Conservation (phyloP, 2,113 vertebrate genomes). For the Chamaea fasciata region DNA sequence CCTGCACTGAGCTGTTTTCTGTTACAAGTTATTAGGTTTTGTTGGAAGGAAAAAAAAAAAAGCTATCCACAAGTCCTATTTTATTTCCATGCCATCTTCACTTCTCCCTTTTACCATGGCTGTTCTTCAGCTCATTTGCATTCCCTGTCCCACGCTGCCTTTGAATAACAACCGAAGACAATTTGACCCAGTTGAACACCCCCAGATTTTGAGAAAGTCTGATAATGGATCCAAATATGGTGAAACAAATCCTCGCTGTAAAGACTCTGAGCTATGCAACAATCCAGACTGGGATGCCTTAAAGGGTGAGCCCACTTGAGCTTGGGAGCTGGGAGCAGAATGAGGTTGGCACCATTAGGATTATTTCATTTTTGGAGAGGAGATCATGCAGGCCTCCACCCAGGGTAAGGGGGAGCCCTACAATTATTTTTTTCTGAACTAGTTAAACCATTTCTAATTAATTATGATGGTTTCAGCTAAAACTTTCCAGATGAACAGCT, state of each 20-base stretch:
- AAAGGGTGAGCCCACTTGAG: neutral
- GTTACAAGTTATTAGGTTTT: neutral
- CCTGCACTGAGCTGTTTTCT: neutral
- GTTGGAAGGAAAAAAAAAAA: neutral
- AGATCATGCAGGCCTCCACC: neutral
- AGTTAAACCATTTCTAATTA: slow-evolving; percentile 47
- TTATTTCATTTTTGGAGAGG: slow-evolving; percentile 8
- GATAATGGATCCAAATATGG: neutral
- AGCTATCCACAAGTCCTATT: neutral
- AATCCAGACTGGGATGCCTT: neutral
- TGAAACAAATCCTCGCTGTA: neutral
- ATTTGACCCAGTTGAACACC: neutral
- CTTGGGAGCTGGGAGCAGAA: neutral
- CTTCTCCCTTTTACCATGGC: neutral
- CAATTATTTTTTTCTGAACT: neutral
- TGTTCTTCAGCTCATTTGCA: neutral
- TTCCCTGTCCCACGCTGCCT: neutral
- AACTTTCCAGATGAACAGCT: slow-evolving; percentile 32
- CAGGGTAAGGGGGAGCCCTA: neutral
- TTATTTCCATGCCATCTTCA: neutral
- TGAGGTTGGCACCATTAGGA: neutral
- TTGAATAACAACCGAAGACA: neutral
- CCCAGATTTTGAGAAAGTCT: neutral
- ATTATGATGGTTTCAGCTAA: slow-evolving; percentile 35
- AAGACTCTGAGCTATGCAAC: neutral